A percentile compares a stretch with the other conserved stretches of the same genome.
phyloP scores from a whole-genome alignment of 2,113 vertebrate species.

The Leptosomus discolor region DNA sequence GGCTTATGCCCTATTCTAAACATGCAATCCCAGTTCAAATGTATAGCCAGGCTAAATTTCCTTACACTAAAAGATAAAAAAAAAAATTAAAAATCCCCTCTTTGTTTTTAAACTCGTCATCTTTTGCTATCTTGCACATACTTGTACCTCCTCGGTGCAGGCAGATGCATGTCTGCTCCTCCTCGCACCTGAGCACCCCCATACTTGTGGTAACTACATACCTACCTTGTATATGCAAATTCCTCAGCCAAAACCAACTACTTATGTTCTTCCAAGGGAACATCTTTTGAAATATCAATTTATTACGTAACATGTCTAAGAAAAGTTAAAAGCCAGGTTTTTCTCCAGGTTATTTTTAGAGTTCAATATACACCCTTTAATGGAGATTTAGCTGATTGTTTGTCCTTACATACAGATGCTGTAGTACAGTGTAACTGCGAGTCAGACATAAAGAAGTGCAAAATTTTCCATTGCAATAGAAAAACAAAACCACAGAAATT shows the following conservation, averaged over 20 bases:
- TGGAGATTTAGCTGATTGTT: background rate
- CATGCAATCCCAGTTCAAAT: background rate
- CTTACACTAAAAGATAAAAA: background rate
- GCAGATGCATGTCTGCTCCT: background rate
- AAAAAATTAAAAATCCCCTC: accelerated
- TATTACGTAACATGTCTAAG: background rate
- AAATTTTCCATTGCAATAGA: background rate
- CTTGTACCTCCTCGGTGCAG: background rate
- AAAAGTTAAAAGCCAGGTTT: background rate
- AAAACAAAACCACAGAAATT: background rate
- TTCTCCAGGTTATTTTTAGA: background rate
- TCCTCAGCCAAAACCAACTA: background rate
- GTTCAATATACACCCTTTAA: background rate
- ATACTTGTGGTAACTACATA: accelerated
- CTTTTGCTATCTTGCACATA: background rate
- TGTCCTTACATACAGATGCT: background rate
- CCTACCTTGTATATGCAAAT: background rate
- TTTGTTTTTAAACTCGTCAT: background rate
- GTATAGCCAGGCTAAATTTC: background rate
- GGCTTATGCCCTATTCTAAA: background rate
- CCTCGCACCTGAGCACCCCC: background rate
- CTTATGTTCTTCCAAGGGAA: background rate
- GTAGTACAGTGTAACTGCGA: background rate
- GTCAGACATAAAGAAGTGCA: background rate
- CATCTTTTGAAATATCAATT: background rate